phyloP scores from a whole-genome alignment of 2,113 vertebrate species.

The Syngnathoides biaculeatus region DNA sequence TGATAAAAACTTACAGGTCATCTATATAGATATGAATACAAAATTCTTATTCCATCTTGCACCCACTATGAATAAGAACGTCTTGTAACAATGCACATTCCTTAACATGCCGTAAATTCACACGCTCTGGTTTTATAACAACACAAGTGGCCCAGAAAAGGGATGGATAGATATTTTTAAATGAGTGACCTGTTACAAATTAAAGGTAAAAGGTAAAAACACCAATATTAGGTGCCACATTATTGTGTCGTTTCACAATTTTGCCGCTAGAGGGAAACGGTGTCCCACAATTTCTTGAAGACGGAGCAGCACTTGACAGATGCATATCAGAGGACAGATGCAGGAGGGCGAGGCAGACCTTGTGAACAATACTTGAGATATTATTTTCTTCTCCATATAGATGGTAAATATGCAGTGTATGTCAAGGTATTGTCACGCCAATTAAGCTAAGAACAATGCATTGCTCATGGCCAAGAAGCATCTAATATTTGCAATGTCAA shows the following conservation, averaged over 20 bases:
- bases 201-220: too few relatives aligned
- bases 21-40: neutral
- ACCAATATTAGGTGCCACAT: neutral
- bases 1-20: slow-evolving; percentile 28
- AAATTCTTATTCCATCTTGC: slow-evolving; percentile 22
- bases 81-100: neutral
- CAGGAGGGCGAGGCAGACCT: neutral
- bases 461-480: too few relatives aligned
- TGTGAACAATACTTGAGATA: too few relatives aligned
- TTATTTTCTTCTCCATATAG: too few relatives aligned
- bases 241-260: neutral
- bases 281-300: slow-evolving; percentile 1
- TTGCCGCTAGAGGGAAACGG: slow-evolving; percentile 36
- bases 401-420: too few relatives aligned
- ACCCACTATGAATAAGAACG: slow-evolving; percentile 15
- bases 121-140: neutral
- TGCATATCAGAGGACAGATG: neutral
- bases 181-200: too few relatives aligned
- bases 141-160: too few relatives aligned
- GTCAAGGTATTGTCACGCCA: too few relatives aligned
- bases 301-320: too few relatives aligned
- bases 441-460: too few relatives aligned
- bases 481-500: too few relatives aligned
- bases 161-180: too few relatives aligned
- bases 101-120: neutral